Conservation (phyloP, 2,113 vertebrate species). For the Podarcis cretensis region DNA sequence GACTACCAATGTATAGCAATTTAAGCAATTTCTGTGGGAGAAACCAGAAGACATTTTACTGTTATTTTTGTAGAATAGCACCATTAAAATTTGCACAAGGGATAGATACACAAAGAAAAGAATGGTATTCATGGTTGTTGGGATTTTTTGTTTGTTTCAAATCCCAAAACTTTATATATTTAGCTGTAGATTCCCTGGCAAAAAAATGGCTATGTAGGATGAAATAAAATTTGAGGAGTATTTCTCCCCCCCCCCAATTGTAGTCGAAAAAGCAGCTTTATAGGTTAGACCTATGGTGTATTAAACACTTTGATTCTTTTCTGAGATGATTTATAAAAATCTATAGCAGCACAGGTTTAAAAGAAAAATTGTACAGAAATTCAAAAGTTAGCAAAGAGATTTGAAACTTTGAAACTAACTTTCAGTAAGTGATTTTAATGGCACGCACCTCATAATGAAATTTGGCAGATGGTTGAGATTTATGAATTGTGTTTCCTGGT, state of each 20-base stretch:
- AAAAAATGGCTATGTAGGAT: slow-evolving; percentile 39
- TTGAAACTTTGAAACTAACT: slow-evolving; percentile 49
- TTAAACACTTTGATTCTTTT: slow-evolving; percentile 34
- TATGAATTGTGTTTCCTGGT: slow-evolving; percentile 62
- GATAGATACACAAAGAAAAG: slow-evolving; percentile 23
- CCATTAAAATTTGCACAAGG: slow-evolving; percentile 30
- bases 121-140: background rate
- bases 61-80: slow-evolving; percentile 3
- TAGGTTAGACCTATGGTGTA: background rate
- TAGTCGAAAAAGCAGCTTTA: background rate
- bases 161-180: slow-evolving; percentile 36
- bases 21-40: background rate
- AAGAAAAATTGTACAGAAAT: slow-evolving; percentile 46
- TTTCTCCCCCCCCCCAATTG: background rate
- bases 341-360: slow-evolving; percentile 34
- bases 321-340: slow-evolving; percentile 22
- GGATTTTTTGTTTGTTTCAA: background rate
- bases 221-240: slow-evolving; percentile 1
- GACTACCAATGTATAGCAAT: too few species aligned
- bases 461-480: slow-evolving; percentile 69
- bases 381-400: slow-evolving; percentile 46
- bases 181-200: slow-evolving; percentile 29
- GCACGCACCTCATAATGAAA: slow-evolving; percentile 42
- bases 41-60: slow-evolving; percentile 30
- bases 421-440: slow-evolving; percentile 51